Base-by-base conservation (phyloP, 2,888 invertebrate species). In the Mythimna albipuncta region DNA sequence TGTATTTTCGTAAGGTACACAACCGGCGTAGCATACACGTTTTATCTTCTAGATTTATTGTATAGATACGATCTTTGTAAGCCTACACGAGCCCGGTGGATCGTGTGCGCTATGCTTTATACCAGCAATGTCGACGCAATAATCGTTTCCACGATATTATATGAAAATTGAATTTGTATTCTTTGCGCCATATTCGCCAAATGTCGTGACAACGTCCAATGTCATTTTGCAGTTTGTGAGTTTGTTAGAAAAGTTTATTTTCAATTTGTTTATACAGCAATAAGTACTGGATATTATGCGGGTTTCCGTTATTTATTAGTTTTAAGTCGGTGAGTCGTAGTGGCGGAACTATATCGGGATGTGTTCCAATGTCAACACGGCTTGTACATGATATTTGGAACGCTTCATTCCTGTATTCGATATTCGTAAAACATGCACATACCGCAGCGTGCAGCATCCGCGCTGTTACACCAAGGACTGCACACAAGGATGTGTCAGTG, bases 1-100 rank as follows among this genome's bases (percentile, higher is more conserved):
- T 89, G 89, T 88, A 88, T 89, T 90, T 90, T 89, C 86, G 90
- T 90, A 89, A 90, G 90, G 90, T 86, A 85, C 85, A 87, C 87
- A 85, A 81, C 73, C 84, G 76, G 86, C 84, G 84, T 86, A 81
- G 81, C 85, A 84, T 82, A 85, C 87, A 85, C 89, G 90, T 89
- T 89, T 88, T 94, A 95, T 95, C 94, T 94, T 91, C 88, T 91
- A 93, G 93, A 96, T 95, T 95, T 96, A 95, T 95, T 95, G 91
- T 91, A 86, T 88, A 92, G 95, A 96, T 95, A 94, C 89, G 86
- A 95, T 95, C 95, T 91, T 85, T 90, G 91, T 91, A 91, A 91
- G 92, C 90, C 90, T 92, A 91, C 91, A 89, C 89, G 88, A 87
- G 85, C 84, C 88, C 88, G 89, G 90, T 90, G 89, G 91, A 91